phyloP scores from a whole-genome alignment of 2,797 vertebrate species.

The Bufotes viridis region DNA sequence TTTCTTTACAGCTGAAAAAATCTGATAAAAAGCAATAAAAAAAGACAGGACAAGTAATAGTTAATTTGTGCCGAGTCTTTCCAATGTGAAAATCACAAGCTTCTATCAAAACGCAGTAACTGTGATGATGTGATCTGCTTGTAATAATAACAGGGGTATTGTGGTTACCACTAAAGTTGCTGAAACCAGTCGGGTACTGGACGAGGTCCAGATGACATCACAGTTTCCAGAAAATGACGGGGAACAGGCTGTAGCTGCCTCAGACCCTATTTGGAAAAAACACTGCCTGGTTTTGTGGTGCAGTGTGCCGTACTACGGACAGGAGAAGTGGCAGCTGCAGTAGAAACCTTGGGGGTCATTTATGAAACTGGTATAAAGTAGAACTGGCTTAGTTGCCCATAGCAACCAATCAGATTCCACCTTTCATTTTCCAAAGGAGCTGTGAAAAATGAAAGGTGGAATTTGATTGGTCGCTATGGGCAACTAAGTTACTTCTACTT shows the following conservation, averaged over 20 bases:
- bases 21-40: neutral
- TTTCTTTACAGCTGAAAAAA: neutral
- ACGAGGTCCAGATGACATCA: neutral
- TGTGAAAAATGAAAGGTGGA: too few species aligned
- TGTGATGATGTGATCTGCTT: neutral
- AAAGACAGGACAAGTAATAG: neutral
- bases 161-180: neutral
- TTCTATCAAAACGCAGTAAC: neutral
- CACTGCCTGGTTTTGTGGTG: neutral
- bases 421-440: too few species aligned
- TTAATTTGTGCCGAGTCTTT: neutral
- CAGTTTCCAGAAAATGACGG: neutral
- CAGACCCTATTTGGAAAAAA: neutral
- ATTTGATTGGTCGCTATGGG: too few species aligned
- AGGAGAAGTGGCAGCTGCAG: too few species aligned
- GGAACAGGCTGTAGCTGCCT: neutral
- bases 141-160: neutral
- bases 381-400: too few species aligned
- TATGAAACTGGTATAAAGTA: too few species aligned
- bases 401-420: too few species aligned
- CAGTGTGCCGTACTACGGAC: neutral
- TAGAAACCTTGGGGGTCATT: too few species aligned
- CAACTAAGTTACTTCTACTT: too few species aligned
- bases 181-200: neutral
- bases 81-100: neutral